A percentile compares a stretch with the other conserved stretches of the same genome.
These are phyloP conservation scores for Lasioglossum lativentre DNA, from an alignment of 2,888 invertebrate species.

Conservation along the genomic window DNA sequence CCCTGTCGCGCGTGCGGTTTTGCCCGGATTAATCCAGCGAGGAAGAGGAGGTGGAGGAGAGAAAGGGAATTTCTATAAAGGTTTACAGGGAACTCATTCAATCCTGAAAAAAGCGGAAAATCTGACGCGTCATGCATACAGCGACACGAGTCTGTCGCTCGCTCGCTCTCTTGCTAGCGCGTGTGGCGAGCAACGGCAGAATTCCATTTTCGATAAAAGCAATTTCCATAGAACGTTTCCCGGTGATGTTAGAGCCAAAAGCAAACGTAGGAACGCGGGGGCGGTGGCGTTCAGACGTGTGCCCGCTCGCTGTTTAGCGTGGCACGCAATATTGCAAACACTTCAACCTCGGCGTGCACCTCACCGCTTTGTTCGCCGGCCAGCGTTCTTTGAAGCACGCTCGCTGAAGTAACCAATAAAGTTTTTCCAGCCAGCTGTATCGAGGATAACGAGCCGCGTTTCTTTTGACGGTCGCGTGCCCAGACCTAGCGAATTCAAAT, in stretches of 20 bases:
- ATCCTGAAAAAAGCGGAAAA: not conserved
- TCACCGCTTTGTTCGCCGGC: conserved; percentile 24
- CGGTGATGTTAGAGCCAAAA: conserved; percentile 40
- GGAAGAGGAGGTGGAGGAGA: not conserved
- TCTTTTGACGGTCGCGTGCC: conserved; percentile 45
- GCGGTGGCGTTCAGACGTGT: conserved; percentile 36
- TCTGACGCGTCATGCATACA: not conserved
- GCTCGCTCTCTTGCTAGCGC: not conserved
- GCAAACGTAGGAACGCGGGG: conserved; percentile 40
- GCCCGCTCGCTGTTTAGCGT: conserved; percentile 43
- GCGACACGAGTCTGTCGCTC: not conserved
- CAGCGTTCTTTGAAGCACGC: conserved; percentile 42
- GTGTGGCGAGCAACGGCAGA: not conserved
- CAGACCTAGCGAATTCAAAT: conserved; percentile 58
- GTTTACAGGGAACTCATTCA: not conserved
- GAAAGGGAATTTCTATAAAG: not conserved
- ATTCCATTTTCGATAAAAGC: conserved; percentile 12
- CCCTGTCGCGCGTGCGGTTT: not conserved
- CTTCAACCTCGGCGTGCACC: conserved; percentile 35
- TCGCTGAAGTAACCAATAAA: conserved; percentile 53
- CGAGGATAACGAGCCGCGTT: conserved; percentile 37
- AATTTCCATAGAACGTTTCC: conserved; percentile 42
- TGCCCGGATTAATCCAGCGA: not conserved
- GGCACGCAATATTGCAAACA: conserved; percentile 58
- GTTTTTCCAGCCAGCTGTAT: conserved; percentile 32